phyloP scores from a whole-genome alignment of 2,797 vertebrate species.

The Ceryle rudis region DNA sequence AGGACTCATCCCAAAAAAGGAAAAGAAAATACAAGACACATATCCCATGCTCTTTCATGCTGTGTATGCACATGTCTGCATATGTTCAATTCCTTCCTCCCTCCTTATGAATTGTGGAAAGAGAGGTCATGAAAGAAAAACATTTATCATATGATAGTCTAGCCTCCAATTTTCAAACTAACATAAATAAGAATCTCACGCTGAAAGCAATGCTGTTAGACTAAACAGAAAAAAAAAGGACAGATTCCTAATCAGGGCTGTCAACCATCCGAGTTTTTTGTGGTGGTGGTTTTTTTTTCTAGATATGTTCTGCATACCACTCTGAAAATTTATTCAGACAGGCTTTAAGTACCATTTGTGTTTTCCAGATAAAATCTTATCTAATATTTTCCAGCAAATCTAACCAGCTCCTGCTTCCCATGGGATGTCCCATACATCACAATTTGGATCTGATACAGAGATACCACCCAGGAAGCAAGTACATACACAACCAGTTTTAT shows the following conservation, averaged over 20 bases:
- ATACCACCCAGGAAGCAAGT: not conserved
- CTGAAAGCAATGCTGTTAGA: not conserved
- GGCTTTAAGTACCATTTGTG: not conserved
- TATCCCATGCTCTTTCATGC: not conserved
- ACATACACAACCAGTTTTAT: not conserved
- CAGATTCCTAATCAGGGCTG: not conserved
- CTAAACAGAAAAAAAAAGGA: not conserved
- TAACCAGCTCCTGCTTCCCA: not conserved
- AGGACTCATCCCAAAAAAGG: not conserved
- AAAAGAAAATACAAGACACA: not conserved
- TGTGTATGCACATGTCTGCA: rapidly evolving
- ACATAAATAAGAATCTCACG: not conserved
- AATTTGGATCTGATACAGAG: not conserved
- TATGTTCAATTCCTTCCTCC: not conserved
- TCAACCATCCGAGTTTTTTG: not conserved
- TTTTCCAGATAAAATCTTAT: not conserved
- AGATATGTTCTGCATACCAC: not conserved
- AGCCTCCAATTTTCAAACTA: not conserved
- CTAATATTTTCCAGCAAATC: not conserved
- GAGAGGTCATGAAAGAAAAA: not conserved
- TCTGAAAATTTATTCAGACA: not conserved
- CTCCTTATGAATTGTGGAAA: not conserved
- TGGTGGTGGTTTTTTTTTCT: not conserved
- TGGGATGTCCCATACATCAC: not conserved
- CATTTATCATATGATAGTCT: not conserved